Conservation (phyloP, 1,140 invertebrate species). For the Drosophila ogumai region DNA sequence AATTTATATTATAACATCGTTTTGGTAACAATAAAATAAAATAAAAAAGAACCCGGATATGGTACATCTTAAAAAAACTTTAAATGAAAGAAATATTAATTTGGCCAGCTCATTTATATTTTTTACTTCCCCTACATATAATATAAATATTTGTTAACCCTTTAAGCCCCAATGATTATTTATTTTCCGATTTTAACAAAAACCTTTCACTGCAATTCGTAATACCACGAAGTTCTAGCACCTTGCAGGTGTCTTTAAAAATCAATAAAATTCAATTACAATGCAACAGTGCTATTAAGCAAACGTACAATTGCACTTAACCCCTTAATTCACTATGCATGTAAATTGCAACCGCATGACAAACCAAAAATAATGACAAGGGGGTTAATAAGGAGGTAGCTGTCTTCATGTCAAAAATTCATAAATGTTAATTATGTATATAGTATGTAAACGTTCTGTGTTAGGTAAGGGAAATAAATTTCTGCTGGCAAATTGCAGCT, state of each 20-base stretch:
- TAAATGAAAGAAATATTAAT: neutral
- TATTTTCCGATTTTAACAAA: neutral
- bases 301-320: conserved; percentile 16
- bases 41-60: too few relatives aligned
- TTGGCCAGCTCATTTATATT: neutral
- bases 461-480: neutral
- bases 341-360: conserved; percentile 35
- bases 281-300: conserved; percentile 7
- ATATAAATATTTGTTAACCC: neutral
- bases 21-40: too few relatives aligned
- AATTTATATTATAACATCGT: too few relatives aligned
- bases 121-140: too few relatives aligned
- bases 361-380: conserved; percentile 3
- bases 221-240: neutral
- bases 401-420: neutral
- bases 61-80: too few relatives aligned
- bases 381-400: neutral
- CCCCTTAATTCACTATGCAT: conserved; percentile 21
- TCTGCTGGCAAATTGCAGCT: neutral
- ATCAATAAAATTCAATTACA: conserved; percentile 20
- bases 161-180: too few relatives aligned
- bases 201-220: neutral
- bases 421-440: neutral
- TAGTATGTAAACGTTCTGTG: neutral
- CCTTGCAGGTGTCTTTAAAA: neutral